phyloP scores from a whole-genome alignment of 2,113 vertebrate genomes.

The Grallaria varia region DNA sequence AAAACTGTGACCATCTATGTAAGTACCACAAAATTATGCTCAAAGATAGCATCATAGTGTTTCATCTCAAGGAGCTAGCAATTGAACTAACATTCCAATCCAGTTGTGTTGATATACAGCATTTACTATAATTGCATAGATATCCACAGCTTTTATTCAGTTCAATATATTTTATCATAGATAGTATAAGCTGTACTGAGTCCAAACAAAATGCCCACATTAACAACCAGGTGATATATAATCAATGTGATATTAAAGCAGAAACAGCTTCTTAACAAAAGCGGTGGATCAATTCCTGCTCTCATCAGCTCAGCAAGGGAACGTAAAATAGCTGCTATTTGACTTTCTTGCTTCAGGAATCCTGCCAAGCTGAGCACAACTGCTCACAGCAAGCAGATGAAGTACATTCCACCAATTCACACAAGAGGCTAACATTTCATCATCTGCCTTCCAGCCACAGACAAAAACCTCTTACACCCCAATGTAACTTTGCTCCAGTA shows the following conservation, averaged over 20 bases:
- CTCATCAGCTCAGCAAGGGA: conserved; percentile 46
- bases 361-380: conserved; percentile 18
- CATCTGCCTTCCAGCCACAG: background rate
- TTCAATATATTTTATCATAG: background rate
- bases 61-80: background rate
- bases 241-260: background rate
- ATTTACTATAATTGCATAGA: background rate
- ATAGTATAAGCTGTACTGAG: background rate
- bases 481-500: background rate
- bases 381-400: conserved; percentile 24
- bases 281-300: conserved; percentile 16
- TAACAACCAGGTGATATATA: background rate
- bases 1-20: background rate
- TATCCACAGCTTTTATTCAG: background rate
- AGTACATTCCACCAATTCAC: background rate
- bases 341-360: conserved; percentile 14
- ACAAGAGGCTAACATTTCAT: background rate
- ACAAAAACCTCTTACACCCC: background rate
- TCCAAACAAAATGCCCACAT: background rate
- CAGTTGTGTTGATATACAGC: background rate
- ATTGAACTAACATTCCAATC: background rate
- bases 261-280: conserved; percentile 35
- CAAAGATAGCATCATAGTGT: background rate
- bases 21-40: background rate
- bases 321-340: conserved; percentile 3